A percentile compares a stretch with the other conserved stretches of the same genome.
Evolutionary conservation across 2,888 invertebrate species (phyloP).

Genomic region (Dastarcus helophoroides): DNA sequence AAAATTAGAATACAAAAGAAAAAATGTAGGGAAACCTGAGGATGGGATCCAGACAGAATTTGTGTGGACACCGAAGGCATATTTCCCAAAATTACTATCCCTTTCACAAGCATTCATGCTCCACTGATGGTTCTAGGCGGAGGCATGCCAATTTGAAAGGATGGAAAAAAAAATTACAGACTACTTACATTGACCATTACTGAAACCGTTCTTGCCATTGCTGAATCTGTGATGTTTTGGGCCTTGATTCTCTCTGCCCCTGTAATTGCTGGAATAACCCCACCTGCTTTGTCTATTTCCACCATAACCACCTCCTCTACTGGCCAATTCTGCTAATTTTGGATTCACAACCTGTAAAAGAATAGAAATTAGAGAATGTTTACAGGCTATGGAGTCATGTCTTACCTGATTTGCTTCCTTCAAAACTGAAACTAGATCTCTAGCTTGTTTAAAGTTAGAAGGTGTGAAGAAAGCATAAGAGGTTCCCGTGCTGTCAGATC

Average conservation of each 20-base stretch:
- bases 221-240: constrained; percentile 2
- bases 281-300: constrained; percentile 45
- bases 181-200: constrained; percentile 1
- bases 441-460: constrained; percentile 76
- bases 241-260: constrained; percentile 10
- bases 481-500: constrained; percentile 77
- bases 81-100: constrained; percentile 52
- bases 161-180: constrained; percentile 17
- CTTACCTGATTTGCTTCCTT: constrained; percentile 79
- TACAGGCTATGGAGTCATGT: too few species aligned
- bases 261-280: constrained; percentile 38
- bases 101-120: constrained; percentile 68
- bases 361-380: constrained; percentile 3
- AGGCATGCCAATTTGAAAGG: constrained; percentile 72
- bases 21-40: constrained; percentile 40
- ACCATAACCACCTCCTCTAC: constrained; percentile 44
- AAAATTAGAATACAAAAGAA: too few species aligned
- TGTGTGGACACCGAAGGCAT: constrained; percentile 74
- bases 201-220: neutral
- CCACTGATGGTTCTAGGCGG: constrained; percentile 47
- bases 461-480: constrained; percentile 93
- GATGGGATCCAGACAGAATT: constrained; percentile 61
- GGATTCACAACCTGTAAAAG: constrained; percentile 63
- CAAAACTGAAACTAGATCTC: constrained; percentile 78
- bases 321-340: constrained; percentile 69